Percentiles rank a stretch among this genome's conserved stretches.
Conservation (phyloP, 2,113 vertebrate species). For the Tachysurus fulvidraco region DNA sequence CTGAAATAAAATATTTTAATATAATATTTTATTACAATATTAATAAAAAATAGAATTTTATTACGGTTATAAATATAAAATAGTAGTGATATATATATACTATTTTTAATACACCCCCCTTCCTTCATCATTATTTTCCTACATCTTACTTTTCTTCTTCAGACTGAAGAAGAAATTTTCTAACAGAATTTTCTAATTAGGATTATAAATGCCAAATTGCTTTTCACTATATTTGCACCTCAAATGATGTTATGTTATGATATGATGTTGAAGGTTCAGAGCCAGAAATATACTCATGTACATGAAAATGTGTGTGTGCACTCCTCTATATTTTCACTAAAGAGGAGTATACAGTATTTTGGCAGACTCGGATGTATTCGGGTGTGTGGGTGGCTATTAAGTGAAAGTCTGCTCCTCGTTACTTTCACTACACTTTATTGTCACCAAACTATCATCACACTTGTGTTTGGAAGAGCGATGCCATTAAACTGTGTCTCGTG, state of each 20-base stretch:
- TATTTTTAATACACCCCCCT: no score
- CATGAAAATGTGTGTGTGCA: not conserved
- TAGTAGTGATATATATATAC: no score
- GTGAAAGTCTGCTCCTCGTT: conserved; percentile 16
- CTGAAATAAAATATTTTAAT: not conserved
- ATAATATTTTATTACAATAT: not conserved
- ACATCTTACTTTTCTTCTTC: not conserved
- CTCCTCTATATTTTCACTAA: not conserved
- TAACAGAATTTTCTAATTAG: not conserved
- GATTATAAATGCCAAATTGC: not conserved
- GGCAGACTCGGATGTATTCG: not conserved
- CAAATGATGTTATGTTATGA: no score
- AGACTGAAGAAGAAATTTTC: no score
- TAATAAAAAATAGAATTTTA: not conserved
- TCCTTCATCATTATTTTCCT: not conserved
- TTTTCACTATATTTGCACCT: not conserved
- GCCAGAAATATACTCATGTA: not conserved
- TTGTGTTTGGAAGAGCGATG: conserved; percentile 8
- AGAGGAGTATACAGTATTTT: not conserved
- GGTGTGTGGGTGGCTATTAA: conserved; percentile 11
- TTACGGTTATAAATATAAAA: no score
- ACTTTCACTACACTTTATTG: conserved; percentile 12
- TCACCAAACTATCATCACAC: conserved; percentile 13
- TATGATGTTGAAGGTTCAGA: not conserved
- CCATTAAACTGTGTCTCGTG: not conserved